Base-by-base conservation (phyloP, 2,888 invertebrate species). In the Allolobophora icterica region DNA sequence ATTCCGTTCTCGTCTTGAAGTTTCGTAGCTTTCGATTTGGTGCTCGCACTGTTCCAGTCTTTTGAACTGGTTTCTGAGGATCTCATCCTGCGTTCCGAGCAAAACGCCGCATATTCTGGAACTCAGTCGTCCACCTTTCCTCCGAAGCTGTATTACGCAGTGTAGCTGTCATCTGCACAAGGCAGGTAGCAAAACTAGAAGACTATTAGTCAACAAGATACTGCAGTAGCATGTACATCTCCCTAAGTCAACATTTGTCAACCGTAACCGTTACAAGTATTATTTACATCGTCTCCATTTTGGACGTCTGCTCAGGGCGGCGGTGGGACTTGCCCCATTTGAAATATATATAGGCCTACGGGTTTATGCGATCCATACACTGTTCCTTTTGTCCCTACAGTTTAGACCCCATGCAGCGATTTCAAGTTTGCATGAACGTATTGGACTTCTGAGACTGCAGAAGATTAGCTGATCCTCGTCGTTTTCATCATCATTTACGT, bases 21-120 rank as follows among this genome's bases (percentile, higher is more conserved):
- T 87, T 87, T 87, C 87, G 15, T 87, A 87, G 87, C 38, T 38
- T 87, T 87, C 87, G 87, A 87, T 87, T 38, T 87, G 87, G 24
- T 33, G 87, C n/a, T 87, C 87, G 38, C 34, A 87, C 24, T 87
- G 87, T 87, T 87, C 87, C 35, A 87, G 19, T 87, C 87, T 34
- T 87, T 35, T 87, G 1, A 35, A 87, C 35, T 87, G 87, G 21
- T 87, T 87, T 24, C 35, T 8, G 34, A 87, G 33, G 24, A 87
- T 38, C 21, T 87, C 35, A 34, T 87, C 35, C 87, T 87, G 87
- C 38, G 30, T 24, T 35, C 2, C 87, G 38, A 87, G 8, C 87
- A 87, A n/a, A 38, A 87, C 87, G 38, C 35, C 24, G 87, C 13
- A 87, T 35, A 17, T 87, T 34, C 21, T 87, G 87, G 24, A 87